Evolutionary conservation across 2,888 invertebrate species (phyloP), one percentile per base, ranked within the genome.

Genomic region (Hymenopus coronatus): DNA sequence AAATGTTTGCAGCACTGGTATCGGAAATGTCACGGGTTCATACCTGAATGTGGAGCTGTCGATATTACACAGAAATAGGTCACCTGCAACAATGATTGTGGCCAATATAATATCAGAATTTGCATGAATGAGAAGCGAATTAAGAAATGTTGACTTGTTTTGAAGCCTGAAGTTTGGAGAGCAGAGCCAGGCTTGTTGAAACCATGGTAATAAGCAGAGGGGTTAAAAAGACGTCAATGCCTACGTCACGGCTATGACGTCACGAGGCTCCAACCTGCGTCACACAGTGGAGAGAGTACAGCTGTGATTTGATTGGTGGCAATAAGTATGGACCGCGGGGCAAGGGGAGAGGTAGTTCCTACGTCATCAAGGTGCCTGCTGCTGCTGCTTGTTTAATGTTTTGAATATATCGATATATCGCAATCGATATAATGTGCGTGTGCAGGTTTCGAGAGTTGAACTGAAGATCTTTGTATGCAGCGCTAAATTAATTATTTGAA

Each of bases 191-290:
- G 20, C 25, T 25, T 8, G 54, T 70, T 70, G 54, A 70, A 70
- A 70, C 54, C 54, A 70, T 70, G 54, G 54, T 70, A 94, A 94
- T 94, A 94, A 94, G 92, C 94, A 93, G 94, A 95, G 94, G 94
- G 93, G 92, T 92, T 86, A 82, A 84, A 81, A 91, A 93, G 91
- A 94, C 94, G 94, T 94, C 94, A 93, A 91, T 93, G 92, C 92
- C 92, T 93, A 93, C 92, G 92, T 93, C 93, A 92, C 93, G 92
- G 91, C 92, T 91, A 91, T 92, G 91, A 91, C 92, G 93, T 90
- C 91, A 89, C 89, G 87, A 83, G 33, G 46, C 89, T n/a, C 85
- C 88, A 85, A 82, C 85, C 14, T 88, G 88, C 88, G 88, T 88
- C 88, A 88, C 85, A 85, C 20, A 14, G 46, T 14, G 85, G 27